Evolutionary conservation across 2,797 vertebrate species (phyloP).

Genomic region (Pyrocephalus nanus): DNA sequence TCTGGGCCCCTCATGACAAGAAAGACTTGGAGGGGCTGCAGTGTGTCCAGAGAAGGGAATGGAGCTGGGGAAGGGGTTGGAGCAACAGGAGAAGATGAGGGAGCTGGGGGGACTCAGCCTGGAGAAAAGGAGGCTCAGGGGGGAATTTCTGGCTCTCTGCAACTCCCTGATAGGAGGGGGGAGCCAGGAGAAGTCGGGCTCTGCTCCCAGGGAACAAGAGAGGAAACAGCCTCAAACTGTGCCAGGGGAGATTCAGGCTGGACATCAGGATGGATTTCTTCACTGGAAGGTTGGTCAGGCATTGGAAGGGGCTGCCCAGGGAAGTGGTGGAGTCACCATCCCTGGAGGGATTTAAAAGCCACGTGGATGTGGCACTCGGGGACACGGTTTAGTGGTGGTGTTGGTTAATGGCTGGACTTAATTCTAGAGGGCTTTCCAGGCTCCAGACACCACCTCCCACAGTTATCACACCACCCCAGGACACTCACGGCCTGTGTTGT

Average conservation of each 20-base stretch:
- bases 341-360: neutral
- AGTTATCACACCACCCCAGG: fast-evolving
- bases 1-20: neutral
- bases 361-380: neutral
- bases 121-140: neutral
- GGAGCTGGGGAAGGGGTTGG: neutral
- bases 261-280: neutral
- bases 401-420: neutral
- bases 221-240: neutral
- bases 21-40: neutral
- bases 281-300: neutral
- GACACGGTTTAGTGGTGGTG: fast-evolving
- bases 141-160: fast-evolving
- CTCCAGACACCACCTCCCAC: fast-evolving
- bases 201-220: neutral
- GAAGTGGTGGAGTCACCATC: neutral
- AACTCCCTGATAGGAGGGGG: neutral
- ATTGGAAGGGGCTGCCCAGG: neutral
- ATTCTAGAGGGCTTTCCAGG: neutral
- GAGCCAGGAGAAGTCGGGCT: fast-evolving
- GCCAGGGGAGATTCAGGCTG: neutral
- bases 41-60: neutral
- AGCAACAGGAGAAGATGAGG: neutral
- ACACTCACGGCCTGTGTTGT: slow-evolving; percentile 98
- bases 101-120: neutral